Evolutionary conservation across 2,888 invertebrate species (phyloP).

Genomic region (Phyto melanocephala): DNA sequence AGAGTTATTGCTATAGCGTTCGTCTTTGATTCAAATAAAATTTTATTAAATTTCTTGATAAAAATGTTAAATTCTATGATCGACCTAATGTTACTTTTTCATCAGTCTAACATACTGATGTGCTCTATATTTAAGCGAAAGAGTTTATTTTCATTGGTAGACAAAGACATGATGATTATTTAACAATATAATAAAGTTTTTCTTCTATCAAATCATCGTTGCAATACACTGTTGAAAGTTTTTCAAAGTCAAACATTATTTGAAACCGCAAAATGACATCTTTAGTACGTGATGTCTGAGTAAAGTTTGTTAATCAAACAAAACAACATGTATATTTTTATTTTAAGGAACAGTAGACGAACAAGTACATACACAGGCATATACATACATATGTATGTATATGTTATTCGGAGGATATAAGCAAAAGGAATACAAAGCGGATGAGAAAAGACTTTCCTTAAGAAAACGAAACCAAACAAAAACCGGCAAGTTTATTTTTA

Average conservation of each 20-base stretch:
- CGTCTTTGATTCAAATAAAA: no score
- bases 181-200: constrained; percentile 33
- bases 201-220: constrained; percentile 14
- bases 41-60: no score
- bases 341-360: neutral
- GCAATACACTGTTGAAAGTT: constrained; percentile 18
- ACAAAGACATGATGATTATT: constrained; percentile 12
- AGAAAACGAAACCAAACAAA: constrained; percentile 30
- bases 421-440: neutral
- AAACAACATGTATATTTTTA: constrained; percentile 21
- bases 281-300: constrained; percentile 60
- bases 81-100: no score
- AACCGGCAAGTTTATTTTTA: constrained; percentile 32
- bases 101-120: no score
- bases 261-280: constrained; percentile 56
- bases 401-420: neutral
- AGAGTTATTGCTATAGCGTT: no score
- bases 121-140: neutral
- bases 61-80: no score
- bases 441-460: constrained; percentile 4
- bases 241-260: constrained; percentile 50
- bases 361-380: neutral
- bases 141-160: constrained; percentile 29
- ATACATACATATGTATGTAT: neutral
- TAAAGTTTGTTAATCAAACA: constrained; percentile 57